Conservation (phyloP, 2,113 vertebrate genomes). For the Colistium nudipinnis region DNA sequence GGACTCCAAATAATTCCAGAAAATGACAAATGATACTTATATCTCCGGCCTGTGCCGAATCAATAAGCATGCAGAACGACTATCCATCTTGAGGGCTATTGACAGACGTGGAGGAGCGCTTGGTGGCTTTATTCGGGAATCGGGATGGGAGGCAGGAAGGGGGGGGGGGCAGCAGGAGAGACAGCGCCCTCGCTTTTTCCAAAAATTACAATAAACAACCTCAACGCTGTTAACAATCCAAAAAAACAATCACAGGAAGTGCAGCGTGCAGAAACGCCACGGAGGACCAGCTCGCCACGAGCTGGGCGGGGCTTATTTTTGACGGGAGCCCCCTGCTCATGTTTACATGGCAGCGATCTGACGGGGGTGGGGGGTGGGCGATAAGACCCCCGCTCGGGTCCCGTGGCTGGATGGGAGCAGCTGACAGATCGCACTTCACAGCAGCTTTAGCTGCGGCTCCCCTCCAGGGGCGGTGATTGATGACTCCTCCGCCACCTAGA, state of each 20-base stretch:
- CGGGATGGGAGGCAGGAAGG: slow-evolving; percentile 61
- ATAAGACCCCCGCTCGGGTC: slow-evolving; percentile 69
- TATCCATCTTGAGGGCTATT: slow-evolving; percentile 91
- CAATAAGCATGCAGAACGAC: slow-evolving; percentile 92
- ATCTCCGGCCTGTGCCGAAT: slow-evolving; percentile 91
- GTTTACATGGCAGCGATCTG: slow-evolving; percentile 81
- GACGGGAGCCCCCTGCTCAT: slow-evolving; percentile 74
- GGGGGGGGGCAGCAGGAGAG: slow-evolving; percentile 41
- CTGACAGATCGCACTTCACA: slow-evolving; percentile 86
- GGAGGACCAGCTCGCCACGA: slow-evolving; percentile 8
- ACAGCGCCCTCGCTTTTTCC: slow-evolving; percentile 32
- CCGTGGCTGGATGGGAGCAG: slow-evolving; percentile 75
- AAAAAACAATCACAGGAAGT: slow-evolving; percentile 38
- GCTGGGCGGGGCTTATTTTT: slow-evolving; percentile 59
- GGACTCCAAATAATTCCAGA: slow-evolving; percentile 97
- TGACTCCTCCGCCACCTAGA: slow-evolving; percentile 83
- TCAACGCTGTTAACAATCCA: slow-evolving; percentile 49
- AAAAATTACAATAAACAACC: slow-evolving; percentile 59
- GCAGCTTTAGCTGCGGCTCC: slow-evolving; percentile 83
- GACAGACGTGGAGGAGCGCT: slow-evolving; percentile 84
- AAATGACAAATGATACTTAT: slow-evolving; percentile 97
- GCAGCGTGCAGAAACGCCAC: not conserved
- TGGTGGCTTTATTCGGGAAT: slow-evolving; percentile 77
- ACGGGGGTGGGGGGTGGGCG: slow-evolving; percentile 73
- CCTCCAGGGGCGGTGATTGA: slow-evolving; percentile 85